Base-by-base conservation (phyloP, 1,140 invertebrate species). In the Oscheius sp. region DNA sequence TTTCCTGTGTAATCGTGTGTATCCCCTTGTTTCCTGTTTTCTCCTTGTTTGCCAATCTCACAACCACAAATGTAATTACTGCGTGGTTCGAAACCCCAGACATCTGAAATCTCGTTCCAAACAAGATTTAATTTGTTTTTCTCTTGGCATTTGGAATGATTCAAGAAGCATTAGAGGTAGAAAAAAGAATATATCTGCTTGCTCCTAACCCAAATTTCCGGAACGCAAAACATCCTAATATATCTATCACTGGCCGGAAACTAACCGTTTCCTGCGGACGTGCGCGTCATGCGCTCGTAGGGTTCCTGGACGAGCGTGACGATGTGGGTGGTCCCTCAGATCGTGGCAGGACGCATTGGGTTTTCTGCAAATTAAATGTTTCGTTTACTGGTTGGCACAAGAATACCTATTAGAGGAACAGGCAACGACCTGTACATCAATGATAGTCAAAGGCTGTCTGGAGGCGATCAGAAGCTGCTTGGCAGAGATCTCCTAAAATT, bases 401-500 rank as follows among this genome's bases (percentile, higher is more conserved):
- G 49, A 55, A n/a, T 42, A 55, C 49, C 49, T 55, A 4, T 7
- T 7, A 4, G 49, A 20, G 35, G 49, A 31, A 36, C 67, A 68
- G 15, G 67, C 58, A 42, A 35, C 34, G 1, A 68, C 67, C 61
- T 68, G 67, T 0, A 55, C 67, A 42, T 68, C 67, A 31, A 68
- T 68, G 1, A 68, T 55, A n/a, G 67, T 58, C 10, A 68, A 31
- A 2, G 52, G 49, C 20, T 23, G 1, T 15, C 67, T 32, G 18
- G 49, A 58, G 3, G 67, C 52, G 20, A 68, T 68, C 1, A 68
- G 55, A 15, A 68, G 55, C 3, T 55, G 67, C 7, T 58, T 49
- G 15, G 67, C 67, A 18, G 52, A 32, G 23, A 68, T 49, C 32
- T 49, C 49, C 67, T 68, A 35, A 31, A 68, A 67, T n/a, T 20